phyloP scores from a whole-genome alignment of 2,888 invertebrate species.

The Rhopalosiphum nymphaeae region DNA sequence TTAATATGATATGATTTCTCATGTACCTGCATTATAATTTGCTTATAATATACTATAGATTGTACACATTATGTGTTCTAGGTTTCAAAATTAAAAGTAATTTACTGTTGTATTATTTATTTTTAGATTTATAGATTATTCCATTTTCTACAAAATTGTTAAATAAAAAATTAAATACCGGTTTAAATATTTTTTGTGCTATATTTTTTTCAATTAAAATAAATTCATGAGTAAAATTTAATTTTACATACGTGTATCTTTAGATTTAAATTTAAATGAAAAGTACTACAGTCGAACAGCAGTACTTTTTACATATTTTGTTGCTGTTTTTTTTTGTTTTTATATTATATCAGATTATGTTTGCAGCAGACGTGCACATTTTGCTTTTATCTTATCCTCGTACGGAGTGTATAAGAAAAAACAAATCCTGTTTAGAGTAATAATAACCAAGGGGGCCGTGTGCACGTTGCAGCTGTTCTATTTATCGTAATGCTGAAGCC shows the following conservation, averaged over 20 bases:
- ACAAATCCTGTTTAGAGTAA: slow-evolving; percentile 56
- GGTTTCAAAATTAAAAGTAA: background rate
- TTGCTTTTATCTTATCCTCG: slow-evolving; percentile 36
- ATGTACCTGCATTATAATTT: too few species aligned
- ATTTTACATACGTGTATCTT: background rate
- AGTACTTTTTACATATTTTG: background rate
- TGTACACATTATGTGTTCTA: background rate
- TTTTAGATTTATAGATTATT: background rate
- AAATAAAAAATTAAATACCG: background rate
- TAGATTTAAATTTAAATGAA: slow-evolving; percentile 16
- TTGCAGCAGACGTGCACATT: slow-evolving; percentile 38
- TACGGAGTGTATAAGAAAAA: slow-evolving; percentile 35
- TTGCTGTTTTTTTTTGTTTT: background rate
- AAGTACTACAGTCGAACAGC: background rate
- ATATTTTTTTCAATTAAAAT: background rate
- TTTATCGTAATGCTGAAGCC: slow-evolving; percentile 57
- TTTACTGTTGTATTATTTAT: background rate
- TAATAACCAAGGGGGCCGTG: slow-evolving; percentile 53
- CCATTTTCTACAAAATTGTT: background rate
- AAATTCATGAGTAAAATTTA: background rate
- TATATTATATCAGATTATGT: background rate
- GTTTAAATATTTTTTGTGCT: background rate
- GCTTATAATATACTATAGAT: background rate
- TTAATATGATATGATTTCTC: background rate
- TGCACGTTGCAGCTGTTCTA: slow-evolving; percentile 56